Base-by-base conservation (phyloP, 2,113 vertebrate genomes). In the Leuciscus idus region DNA sequence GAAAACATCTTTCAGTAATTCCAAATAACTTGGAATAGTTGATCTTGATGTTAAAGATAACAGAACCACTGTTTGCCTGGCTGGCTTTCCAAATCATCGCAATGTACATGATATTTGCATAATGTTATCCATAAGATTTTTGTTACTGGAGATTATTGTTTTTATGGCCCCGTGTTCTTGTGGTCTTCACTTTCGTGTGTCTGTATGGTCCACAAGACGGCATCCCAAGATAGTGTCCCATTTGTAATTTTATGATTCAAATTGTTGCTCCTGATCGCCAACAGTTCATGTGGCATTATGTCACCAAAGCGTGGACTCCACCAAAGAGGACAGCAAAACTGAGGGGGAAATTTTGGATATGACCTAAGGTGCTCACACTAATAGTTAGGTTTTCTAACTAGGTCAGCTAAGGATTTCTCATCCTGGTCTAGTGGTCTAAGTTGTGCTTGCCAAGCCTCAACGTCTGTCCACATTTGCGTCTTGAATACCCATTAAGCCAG, bases 401-500 rank as follows among this genome's bases (percentile, higher is more conserved):
- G 89, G 77, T 76, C 76, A 26, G 23, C 61, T 52, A 81, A 84
- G 26, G 59, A 46, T 59, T 73, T 86, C 83, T 72, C 76, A 79
- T 91, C 74, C 66, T 87, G 84, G 88, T 78, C 86, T 76, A 6
- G 23, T 66, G 30, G 72, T 84, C 85, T 4, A 19, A 81, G 23
- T 36, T 12, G 30, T 46, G 74, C 48, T 92, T 92, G 91, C 90
- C 88, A 76, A 57, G 85, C 68, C 72, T 81, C 85, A 87, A 73
- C 70, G 50, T 55, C 81, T 82, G 52, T 74, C 84, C 39, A 13
- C 81, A 85, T 61, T 73, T n/a, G 4, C n/a, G 74, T 92, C 92
- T 93, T 93, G 93, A 93, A 94, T 93, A 92, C 78, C 68, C 90
- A 94, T 94, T 90, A 94, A 89, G 88, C 84, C 68, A 13, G 52